Conservation (phyloP, 2,888 invertebrate genomes). For the Meta bourneti region DNA sequence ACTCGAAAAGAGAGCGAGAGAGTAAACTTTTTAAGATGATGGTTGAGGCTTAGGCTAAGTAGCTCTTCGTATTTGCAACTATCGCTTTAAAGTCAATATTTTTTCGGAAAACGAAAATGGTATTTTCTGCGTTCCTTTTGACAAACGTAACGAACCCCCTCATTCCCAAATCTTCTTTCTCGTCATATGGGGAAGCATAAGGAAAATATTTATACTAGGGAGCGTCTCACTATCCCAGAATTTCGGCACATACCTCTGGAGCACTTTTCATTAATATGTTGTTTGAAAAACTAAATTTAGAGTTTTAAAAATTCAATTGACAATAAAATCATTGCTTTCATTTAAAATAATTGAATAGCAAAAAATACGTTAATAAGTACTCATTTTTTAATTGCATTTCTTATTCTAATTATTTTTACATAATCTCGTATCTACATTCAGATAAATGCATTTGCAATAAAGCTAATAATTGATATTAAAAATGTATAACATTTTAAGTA, state of each 20-base stretch:
- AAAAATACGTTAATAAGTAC: no score
- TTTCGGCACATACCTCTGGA: not conserved
- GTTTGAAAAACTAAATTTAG: no score
- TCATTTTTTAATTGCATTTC: no score
- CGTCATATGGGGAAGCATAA: conserved; percentile 9
- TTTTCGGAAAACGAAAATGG: conserved; percentile 21
- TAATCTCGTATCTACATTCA: no score
- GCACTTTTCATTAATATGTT: no score
- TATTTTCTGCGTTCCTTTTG: conserved; percentile 33
- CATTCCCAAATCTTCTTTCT: conserved; percentile 34
- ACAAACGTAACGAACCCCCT: conserved; percentile 37
- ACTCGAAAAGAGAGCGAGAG: not conserved
- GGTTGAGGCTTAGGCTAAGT: conserved; percentile 33
- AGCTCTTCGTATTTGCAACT: conserved; percentile 25
- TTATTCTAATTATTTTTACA: no score
- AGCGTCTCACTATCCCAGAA: not conserved
- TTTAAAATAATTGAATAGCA: no score
- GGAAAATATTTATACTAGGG: conserved; percentile 28
- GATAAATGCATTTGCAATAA: no score
- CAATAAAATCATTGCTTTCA: no score
- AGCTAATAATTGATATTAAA: no score
- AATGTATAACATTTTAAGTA: no score
- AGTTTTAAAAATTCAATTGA: no score
- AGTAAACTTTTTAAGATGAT: not conserved
- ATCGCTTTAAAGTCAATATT: conserved; percentile 58